phyloP scores from a whole-genome alignment of 2,113 vertebrate genomes.

The Elaphurus davidianus region DNA sequence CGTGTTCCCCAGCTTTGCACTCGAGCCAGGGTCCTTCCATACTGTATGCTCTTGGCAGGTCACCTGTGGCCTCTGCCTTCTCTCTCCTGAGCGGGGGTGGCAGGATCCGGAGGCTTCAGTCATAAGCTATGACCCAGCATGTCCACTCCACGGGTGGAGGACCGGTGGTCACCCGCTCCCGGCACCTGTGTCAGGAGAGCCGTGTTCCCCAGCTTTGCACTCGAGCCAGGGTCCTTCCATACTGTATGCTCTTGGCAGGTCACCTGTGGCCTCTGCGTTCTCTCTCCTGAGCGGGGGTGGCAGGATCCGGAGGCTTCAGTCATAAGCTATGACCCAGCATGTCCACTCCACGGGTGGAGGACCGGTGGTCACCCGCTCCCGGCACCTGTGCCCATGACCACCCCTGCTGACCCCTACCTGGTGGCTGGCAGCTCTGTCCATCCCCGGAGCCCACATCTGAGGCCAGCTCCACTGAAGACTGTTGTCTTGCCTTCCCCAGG shows the following conservation, averaged over 20 bases:
- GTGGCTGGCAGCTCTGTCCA: background rate
- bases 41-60: background rate
- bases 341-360: background rate
- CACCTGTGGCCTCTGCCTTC: background rate
- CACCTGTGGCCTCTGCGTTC: background rate
- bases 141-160: background rate
- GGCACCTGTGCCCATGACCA: background rate
- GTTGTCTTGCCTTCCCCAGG: conserved; percentile 75
- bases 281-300: background rate
- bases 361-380: background rate
- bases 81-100: background rate
- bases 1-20: background rate
- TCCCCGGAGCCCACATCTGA: background rate
- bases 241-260: background rate
- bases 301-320: background rate
- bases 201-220: background rate
- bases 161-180: too few relatives aligned
- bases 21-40: too few relatives aligned
- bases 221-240: too few relatives aligned
- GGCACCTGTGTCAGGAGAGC: background rate
- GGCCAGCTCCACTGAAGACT: background rate
- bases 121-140: background rate
- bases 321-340: background rate
- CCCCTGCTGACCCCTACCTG: background rate
- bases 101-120: background rate